Evolutionary conservation across 2,113 vertebrate genomes (phyloP).

Genomic region (Solea solea): DNA sequence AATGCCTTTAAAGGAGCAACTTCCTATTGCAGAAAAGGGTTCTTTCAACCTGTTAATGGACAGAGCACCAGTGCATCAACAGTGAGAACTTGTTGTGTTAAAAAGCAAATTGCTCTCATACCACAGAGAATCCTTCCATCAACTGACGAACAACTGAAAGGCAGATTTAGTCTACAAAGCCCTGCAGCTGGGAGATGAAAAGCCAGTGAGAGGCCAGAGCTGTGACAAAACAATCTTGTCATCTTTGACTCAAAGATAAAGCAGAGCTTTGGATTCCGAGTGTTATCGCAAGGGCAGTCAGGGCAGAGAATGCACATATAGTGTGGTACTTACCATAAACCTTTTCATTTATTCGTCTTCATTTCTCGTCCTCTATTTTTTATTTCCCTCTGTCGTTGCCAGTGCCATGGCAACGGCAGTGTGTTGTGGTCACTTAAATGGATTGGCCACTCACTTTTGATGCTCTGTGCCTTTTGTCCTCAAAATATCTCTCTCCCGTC

Average conservation of each 20-base stretch:
- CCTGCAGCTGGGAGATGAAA: conserved; percentile 27
- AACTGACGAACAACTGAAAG: background rate
- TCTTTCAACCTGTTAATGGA: background rate
- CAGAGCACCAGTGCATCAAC: background rate
- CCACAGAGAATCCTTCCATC: background rate
- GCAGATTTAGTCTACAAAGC: background rate
- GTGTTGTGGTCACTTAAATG: conserved; percentile 25
- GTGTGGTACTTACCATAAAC: too few relatives aligned
- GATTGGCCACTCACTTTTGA: conserved; percentile 26
- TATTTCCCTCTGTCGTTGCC: background rate
- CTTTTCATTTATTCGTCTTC: too few relatives aligned
- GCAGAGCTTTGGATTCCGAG: background rate
- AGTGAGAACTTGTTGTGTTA: background rate
- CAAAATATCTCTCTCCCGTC: background rate
- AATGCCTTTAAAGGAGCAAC: background rate
- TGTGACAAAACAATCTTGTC: conserved; percentile 34
- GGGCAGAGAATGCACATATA: background rate
- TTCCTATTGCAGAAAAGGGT: background rate
- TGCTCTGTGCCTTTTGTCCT: conserved; percentile 56
- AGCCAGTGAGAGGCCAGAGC: background rate
- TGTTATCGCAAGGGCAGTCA: background rate
- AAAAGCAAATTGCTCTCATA: conserved; percentile 51
- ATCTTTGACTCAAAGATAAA: conserved; percentile 17
- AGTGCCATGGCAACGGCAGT: conserved; percentile 1
- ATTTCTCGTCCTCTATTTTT: too few relatives aligned